Evolutionary conservation across 2,797 vertebrate species (phyloP), one percentile per base, ranked within the genome.

Genomic region (Halcyon leucocephala): DNA sequence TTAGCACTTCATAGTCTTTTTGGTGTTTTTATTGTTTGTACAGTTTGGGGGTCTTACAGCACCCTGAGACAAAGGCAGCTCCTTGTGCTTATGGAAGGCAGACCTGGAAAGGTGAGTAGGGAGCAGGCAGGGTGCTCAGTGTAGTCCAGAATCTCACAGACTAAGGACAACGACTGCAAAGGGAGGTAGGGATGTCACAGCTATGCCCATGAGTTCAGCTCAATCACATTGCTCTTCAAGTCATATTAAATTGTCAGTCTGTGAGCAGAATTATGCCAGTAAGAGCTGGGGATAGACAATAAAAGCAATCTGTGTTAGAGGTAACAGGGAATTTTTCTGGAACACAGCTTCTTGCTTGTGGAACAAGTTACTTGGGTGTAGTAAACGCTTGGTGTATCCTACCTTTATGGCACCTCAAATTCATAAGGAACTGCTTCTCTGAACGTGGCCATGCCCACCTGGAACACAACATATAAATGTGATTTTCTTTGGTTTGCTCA

Each of bases 11-110:
- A n/a, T 55, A 6, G 11, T 79, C 33, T 37, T 65, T 83, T 87
- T 24, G 4, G 1, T 33, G 17, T 69, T 44, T 35, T 21, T 76
- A 9, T 35, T 70, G 24, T 22, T 78, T 52, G 20, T 52, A 44
- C 74, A n/a, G 2, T 94, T 86, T 66, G 4, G 1, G 20, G 9
- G 18, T 4, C 10, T 76, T 69, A 65, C 15, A 82, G 39, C 3
- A 67, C 19, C 3, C 14, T 64, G 28, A 5, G 14, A 11, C 26
- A 81, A 57, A 72, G 5, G 7, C 0, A 37, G 0, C 3, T 21
- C 11, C 12, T n/a, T 49, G 14, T 44, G 31, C 3, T 85, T n/a
- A 24, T 2, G 8, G 67, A 84, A 74, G 7, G n/a, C 92, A 55
- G 25, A 24, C 12, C 37, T 54, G 29, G 28, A 74, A 89, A 82